These are phyloP conservation scores for Micronisus gabar DNA, from an alignment of 2,113 vertebrate genomes.

Conservation along the genomic window DNA sequence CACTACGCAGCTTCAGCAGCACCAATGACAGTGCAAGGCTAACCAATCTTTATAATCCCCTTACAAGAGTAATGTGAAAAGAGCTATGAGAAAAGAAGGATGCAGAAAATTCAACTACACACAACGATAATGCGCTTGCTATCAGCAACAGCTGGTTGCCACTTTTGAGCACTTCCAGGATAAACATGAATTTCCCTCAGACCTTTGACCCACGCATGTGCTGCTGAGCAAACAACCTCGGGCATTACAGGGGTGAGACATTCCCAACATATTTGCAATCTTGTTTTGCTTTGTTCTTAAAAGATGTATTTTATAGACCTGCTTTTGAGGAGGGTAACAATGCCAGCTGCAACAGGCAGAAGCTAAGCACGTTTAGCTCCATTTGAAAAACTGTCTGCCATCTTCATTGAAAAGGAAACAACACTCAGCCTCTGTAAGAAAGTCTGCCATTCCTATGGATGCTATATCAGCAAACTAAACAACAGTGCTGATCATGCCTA, in stretches of 20 bases:
- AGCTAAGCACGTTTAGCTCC: background rate
- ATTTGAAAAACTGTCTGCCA: background rate
- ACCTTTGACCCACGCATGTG: conserved; percentile 26
- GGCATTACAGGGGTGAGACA: background rate
- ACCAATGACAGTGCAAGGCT: background rate
- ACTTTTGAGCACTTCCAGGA: conserved; percentile 5
- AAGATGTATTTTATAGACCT: background rate
- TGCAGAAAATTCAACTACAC: background rate
- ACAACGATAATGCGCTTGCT: background rate
- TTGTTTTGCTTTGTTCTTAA: background rate
- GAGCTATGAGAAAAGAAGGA: background rate
- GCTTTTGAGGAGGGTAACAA: background rate
- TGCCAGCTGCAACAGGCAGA: background rate
- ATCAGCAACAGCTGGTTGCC: conserved; percentile 5
- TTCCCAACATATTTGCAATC: background rate
- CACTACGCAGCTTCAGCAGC: background rate
- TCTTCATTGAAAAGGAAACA: background rate
- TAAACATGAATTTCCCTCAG: conserved; percentile 48
- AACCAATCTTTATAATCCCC: background rate
- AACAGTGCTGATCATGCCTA: background rate
- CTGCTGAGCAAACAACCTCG: background rate
- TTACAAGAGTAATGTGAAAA: background rate
- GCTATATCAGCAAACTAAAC: background rate
- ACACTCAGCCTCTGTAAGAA: background rate
- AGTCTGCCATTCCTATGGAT: background rate